phyloP scores from a whole-genome alignment of 2,797 vertebrate species.

The Malacoctenus gilli region DNA sequence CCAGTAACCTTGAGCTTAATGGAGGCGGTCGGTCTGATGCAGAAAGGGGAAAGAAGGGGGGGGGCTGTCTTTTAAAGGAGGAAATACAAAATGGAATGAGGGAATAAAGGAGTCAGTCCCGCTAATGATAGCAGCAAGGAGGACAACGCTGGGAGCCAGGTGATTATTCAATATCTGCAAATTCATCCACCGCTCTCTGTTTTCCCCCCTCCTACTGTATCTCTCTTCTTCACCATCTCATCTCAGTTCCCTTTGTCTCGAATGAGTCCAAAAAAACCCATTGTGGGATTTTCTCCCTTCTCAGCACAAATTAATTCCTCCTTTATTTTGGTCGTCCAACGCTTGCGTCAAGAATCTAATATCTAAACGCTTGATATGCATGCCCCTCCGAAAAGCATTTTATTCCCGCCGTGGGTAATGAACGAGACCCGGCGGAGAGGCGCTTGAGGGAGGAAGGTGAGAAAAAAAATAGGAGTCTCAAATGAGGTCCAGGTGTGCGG shows the following conservation, averaged over 20 bases:
- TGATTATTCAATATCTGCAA: slow-evolving; percentile 60
- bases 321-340: slow-evolving; percentile 17
- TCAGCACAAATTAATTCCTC: slow-evolving; percentile 46
- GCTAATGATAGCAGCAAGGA: slow-evolving; percentile 74
- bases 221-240: not conserved
- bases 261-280: slow-evolving; percentile 11
- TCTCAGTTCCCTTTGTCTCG: slow-evolving; percentile 21
- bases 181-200: slow-evolving; percentile 25
- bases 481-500: slow-evolving; percentile 74
- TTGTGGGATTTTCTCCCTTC: slow-evolving; percentile 22
- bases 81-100: slow-evolving; percentile 60
- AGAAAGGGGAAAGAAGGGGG: not conserved
- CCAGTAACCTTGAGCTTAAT: slow-evolving; percentile 78
- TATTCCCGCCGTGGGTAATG: slow-evolving; percentile 21
- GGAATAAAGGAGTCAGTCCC: slow-evolving; percentile 63
- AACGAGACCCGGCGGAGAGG: slow-evolving; percentile 18
- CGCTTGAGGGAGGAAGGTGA: slow-evolving; percentile 14
- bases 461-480: slow-evolving; percentile 54
- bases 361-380: slow-evolving; percentile 27
- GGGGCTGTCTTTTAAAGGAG: slow-evolving; percentile 50
- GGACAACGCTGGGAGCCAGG: slow-evolving; percentile 27
- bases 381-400: slow-evolving; percentile 28
- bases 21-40: slow-evolving; percentile 60
- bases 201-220: not conserved
- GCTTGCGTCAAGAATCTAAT: slow-evolving; percentile 23